phyloP scores from a whole-genome alignment of 2,888 invertebrate genomes.

The Ryuthela nishihirai region DNA sequence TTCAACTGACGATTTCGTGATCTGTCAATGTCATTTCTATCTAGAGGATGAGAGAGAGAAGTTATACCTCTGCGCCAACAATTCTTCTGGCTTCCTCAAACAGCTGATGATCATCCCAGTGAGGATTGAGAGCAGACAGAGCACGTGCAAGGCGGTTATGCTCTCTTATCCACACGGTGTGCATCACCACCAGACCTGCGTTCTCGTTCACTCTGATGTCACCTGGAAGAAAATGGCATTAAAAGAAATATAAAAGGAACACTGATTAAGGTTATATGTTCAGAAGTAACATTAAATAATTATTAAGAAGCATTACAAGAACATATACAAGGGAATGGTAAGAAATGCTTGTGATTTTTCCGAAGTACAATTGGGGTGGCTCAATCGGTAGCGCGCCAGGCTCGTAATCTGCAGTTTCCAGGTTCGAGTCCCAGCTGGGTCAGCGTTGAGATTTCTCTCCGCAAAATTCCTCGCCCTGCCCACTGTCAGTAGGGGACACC shows the following conservation, averaged over 20 bases:
- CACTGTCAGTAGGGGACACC: too few species aligned
- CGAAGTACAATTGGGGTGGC: too few species aligned
- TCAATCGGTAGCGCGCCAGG: too few species aligned
- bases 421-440: too few species aligned
- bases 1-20: too few species aligned
- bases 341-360: too few species aligned
- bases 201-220: conserved; percentile 50
- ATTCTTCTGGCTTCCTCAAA: conserved; percentile 46
- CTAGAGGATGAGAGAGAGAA: not conserved
- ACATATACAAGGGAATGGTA: too few species aligned
- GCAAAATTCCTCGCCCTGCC: too few species aligned
- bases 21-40: not conserved
- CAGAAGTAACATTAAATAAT: not conserved
- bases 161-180: conserved; percentile 48
- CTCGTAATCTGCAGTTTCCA: too few species aligned
- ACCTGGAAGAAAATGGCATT: conserved; percentile 4
- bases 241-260: not conserved
- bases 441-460: too few species aligned
- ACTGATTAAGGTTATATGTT: not conserved
- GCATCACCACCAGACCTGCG: conserved; percentile 47
- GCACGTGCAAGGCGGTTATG: conserved; percentile 47
- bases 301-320: not conserved
- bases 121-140: conserved; percentile 45
- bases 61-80: conserved; percentile 42
- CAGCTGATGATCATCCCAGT: conserved; percentile 46